Percentiles rank a stretch among this genome's conserved stretches.
Evolutionary conservation across 2,888 invertebrate species (phyloP).

Genomic region (Eupithecia subumbrata): DNA sequence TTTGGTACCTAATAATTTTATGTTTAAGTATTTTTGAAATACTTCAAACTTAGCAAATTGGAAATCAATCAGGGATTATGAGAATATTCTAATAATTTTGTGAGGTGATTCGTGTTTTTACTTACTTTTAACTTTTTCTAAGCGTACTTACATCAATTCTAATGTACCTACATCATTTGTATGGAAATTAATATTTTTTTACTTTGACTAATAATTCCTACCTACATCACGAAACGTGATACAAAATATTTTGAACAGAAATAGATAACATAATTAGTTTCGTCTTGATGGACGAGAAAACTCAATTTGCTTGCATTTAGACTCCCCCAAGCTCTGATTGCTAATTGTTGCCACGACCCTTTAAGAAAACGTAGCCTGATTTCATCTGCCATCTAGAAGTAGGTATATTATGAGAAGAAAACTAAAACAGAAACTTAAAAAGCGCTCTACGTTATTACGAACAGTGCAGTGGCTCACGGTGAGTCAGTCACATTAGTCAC

Average conservation of each 20-base stretch:
- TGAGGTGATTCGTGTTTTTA: neutral
- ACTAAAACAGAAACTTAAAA: conserved; percentile 21
- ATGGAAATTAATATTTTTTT: no score
- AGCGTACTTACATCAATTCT: no score
- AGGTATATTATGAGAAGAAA: conserved; percentile 5
- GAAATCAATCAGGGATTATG: neutral
- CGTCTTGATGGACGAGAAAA: conserved; percentile 41
- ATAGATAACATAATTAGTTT: conserved; percentile 40
- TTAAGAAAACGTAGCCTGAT: conserved; percentile 26
- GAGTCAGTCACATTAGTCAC: conserved; percentile 42
- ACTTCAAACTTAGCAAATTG: neutral
- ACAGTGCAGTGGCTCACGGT: conserved; percentile 28
- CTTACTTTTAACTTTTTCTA: neutral
- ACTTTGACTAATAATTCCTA: no score
- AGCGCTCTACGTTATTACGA: conserved; percentile 29
- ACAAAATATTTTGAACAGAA: conserved; percentile 18
- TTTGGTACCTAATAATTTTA: neutral
- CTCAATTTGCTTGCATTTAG: conserved; percentile 45
- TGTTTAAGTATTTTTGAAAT: no score
- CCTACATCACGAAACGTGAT: neutral
- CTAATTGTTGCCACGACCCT: conserved; percentile 42
- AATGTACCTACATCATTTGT: no score
- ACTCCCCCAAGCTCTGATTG: conserved; percentile 42
- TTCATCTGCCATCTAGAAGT: conserved; percentile 7
- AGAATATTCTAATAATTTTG: neutral